Conservation (phyloP, 2,797 vertebrate genomes). For the Momotus momota region DNA sequence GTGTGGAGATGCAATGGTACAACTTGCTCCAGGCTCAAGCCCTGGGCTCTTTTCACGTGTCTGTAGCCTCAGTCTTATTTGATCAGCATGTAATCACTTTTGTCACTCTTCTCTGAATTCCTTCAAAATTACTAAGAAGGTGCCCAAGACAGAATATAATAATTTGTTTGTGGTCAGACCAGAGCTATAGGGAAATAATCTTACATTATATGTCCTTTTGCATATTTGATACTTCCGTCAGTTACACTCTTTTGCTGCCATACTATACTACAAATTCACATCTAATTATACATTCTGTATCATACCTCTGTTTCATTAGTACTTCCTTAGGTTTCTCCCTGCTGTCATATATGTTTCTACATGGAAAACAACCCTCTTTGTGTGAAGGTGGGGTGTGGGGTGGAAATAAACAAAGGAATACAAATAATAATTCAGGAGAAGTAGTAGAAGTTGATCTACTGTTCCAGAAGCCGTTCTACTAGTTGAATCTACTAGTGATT, state of each 20-base stretch:
- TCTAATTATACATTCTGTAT: conserved; percentile 40
- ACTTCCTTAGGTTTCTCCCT: not conserved
- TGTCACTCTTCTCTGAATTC: conserved; percentile 59
- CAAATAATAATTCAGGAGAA: conserved; percentile 6
- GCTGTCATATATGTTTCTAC: not conserved
- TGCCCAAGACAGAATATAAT: conserved; percentile 35
- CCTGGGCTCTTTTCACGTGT: conserved; percentile 35
- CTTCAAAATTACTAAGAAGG: conserved; percentile 57
- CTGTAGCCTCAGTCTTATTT: conserved; percentile 37
- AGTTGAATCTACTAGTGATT: not conserved
- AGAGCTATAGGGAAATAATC: conserved; percentile 41
- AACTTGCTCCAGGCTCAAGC: conserved; percentile 46
- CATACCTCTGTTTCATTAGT: conserved; percentile 44
- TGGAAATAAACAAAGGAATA: conserved; percentile 34
- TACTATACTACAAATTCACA: conserved; percentile 34
- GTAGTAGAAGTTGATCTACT: not conserved
- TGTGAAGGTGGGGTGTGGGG: not conserved
- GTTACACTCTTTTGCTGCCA: conserved; percentile 34
- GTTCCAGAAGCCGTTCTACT: conserved; percentile 6
- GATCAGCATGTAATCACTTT: conserved; percentile 57
- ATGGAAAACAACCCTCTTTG: conserved; percentile 22
- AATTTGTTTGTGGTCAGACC: conserved; percentile 48
- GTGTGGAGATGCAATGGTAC: conserved; percentile 34
- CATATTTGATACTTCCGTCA: conserved; percentile 45
- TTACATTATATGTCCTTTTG: not conserved